Evolutionary conservation across 1,140 invertebrate genomes (phyloP).

Genomic region (Brachionus rotundiformis): DNA sequence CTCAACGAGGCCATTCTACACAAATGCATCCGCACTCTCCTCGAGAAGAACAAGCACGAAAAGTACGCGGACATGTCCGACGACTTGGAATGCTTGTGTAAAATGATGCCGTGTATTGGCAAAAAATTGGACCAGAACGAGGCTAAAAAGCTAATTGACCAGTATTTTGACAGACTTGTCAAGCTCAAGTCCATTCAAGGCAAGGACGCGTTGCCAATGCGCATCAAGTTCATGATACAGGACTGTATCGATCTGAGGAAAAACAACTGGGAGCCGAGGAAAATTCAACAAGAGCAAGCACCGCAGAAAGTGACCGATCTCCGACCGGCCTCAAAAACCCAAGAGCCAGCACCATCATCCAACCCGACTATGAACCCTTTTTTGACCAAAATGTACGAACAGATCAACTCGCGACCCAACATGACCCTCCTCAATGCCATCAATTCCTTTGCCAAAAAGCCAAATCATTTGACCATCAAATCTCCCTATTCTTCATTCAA

Average conservation of each 20-base stretch:
- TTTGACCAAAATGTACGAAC: conserved; percentile 5
- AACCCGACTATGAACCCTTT: not conserved
- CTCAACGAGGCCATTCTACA: conserved; percentile 84
- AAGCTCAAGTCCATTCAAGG: conserved; percentile 59
- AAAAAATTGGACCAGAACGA: conserved; percentile 37
- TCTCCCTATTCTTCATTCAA: not conserved
- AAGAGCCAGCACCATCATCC: not conserved
- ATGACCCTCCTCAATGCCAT: conserved; percentile 30
- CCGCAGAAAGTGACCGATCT: not conserved
- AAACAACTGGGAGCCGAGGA: conserved; percentile 53
- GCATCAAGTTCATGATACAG: conserved; percentile 89
- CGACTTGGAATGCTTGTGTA: conserved; percentile 86
- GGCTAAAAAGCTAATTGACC: conserved; percentile 25
- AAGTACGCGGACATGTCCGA: conserved; percentile 65
- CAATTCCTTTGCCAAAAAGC: not conserved
- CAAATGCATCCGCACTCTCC: conserved; percentile 78
- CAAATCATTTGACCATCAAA: not conserved
- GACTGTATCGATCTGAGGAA: conserved; percentile 84
- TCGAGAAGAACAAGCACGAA: conserved; percentile 71
- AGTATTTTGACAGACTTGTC: not conserved
- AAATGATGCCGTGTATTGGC: conserved; percentile 84
- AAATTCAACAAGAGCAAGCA: not conserved
- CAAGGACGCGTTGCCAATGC: conserved; percentile 61
- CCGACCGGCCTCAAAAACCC: not conserved
- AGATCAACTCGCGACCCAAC: not conserved